These are phyloP conservation scores for Balearica regulorum DNA, from an alignment of 2,797 vertebrate species.

Conservation along the genomic window DNA sequence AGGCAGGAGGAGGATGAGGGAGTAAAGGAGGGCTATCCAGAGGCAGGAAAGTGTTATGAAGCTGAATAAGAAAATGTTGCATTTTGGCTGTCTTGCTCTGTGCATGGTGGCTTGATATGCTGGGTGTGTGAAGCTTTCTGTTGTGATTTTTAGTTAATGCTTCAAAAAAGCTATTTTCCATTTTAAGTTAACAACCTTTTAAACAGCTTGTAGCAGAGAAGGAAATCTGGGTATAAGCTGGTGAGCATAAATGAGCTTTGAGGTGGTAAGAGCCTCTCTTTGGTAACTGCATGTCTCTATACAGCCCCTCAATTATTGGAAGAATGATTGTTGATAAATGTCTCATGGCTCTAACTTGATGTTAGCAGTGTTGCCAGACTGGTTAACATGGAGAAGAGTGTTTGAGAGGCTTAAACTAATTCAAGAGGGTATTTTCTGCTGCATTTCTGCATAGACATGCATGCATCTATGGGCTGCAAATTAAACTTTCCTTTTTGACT, in stretches of 20 bases:
- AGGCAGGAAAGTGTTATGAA: background rate
- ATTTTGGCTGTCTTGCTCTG: background rate
- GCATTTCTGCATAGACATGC: background rate
- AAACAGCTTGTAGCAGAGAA: constrained; percentile 17
- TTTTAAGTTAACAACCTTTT: constrained; percentile 25
- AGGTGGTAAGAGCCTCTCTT: background rate
- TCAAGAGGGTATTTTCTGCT: background rate
- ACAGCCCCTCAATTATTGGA: background rate
- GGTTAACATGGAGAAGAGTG: background rate
- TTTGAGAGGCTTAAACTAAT: background rate
- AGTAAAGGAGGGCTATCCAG: background rate
- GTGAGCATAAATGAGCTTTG: constrained; percentile 12
- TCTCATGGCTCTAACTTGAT: background rate
- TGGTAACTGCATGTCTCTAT: background rate
- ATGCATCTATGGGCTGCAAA: background rate
- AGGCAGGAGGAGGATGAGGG: background rate
- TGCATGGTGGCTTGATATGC: background rate
- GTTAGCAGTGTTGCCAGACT: background rate
- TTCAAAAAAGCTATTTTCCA: background rate
- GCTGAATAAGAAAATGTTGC: background rate
- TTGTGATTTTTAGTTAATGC: background rate
- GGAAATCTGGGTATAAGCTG: constrained; percentile 8
- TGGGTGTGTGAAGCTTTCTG: background rate
- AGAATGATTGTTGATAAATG: background rate
- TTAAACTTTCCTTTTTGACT: background rate